These are phyloP conservation scores for Ethmia dodecea DNA, from an alignment of 2,888 invertebrate genomes.

Conservation along the genomic window DNA sequence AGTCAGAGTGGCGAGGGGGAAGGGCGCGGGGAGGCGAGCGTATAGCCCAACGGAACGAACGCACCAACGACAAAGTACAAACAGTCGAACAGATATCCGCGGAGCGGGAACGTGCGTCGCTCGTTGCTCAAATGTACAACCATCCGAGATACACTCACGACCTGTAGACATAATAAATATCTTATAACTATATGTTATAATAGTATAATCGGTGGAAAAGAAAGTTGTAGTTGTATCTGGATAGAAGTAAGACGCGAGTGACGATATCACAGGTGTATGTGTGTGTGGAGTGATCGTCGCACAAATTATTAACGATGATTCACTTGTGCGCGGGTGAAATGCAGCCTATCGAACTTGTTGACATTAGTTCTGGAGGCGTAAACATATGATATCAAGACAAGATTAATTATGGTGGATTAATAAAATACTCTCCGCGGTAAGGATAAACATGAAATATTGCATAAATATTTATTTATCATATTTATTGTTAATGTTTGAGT, in stretches of 20 bases:
- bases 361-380: conserved; percentile 67
- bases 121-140: conserved; percentile 35
- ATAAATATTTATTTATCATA: not conserved
- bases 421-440: conserved; percentile 57
- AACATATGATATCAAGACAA: conserved; percentile 68
- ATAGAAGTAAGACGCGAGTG: conserved; percentile 50
- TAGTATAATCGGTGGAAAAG: conserved; percentile 23
- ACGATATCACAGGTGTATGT: conserved; percentile 62
- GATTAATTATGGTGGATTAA: conserved; percentile 68
- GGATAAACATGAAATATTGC: conserved; percentile 20
- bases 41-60: conserved; percentile 33
- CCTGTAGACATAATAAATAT: conserved; percentile 33
- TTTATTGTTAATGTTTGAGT: not conserved
- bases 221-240: conserved; percentile 33
- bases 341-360: conserved; percentile 75
- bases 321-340: conserved; percentile 76
- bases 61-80: conserved; percentile 62
- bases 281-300: conserved; percentile 70
- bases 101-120: conserved; percentile 56
- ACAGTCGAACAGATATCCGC: conserved; percentile 72
- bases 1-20: conserved; percentile 53
- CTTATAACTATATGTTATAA: conserved; percentile 5
- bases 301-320: conserved; percentile 77
- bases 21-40: conserved; percentile 37
- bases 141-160: conserved; percentile 35